These are phyloP conservation scores for Limnephilus marmoratus DNA, from an alignment of 2,888 invertebrate genomes.

Conservation along the genomic window DNA sequence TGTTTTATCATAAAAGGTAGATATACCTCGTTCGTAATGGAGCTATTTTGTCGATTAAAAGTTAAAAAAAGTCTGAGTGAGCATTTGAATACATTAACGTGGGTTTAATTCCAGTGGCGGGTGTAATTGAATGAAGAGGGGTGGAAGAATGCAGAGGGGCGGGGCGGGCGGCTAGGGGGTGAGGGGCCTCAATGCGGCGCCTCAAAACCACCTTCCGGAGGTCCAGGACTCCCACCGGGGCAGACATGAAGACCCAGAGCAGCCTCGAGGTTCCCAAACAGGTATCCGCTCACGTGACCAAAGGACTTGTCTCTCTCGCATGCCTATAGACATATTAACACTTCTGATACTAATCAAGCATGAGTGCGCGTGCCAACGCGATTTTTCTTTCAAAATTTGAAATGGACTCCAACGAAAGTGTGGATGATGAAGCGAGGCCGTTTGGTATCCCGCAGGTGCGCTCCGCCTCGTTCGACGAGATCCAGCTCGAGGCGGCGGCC, in stretches of 20 bases:
- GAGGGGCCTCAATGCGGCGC: constrained; percentile 80
- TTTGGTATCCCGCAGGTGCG: constrained; percentile 78
- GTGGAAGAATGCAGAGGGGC: constrained; percentile 62
- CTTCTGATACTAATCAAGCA: constrained; percentile 45
- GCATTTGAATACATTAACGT: not conserved
- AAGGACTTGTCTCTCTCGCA: constrained; percentile 82
- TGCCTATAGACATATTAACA: constrained; percentile 50
- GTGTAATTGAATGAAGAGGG: constrained; percentile 61
- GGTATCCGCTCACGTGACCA: constrained; percentile 71
- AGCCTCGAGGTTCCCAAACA: constrained; percentile 94
- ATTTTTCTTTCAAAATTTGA: constrained; percentile 58
- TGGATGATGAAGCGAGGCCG: constrained; percentile 59
- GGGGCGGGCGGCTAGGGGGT: constrained; percentile 67
- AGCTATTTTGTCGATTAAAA: constrained; percentile 43
- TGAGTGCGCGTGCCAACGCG: constrained; percentile 59
- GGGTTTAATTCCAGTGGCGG: constrained; percentile 58
- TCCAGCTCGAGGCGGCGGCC: constrained; percentile 87
- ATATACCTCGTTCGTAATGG: not conserved
- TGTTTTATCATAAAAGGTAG: not conserved
- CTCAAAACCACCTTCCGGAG: constrained; percentile 92
- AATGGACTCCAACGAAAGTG: constrained; percentile 57
- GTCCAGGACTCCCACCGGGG: constrained; percentile 91
- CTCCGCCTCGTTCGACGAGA: constrained; percentile 94
- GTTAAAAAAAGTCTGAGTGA: not conserved
- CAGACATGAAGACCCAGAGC: constrained; percentile 94